These are phyloP conservation scores for Deroptyus accipitrinus DNA, from an alignment of 2,113 vertebrate genomes.

Conservation along the genomic window DNA sequence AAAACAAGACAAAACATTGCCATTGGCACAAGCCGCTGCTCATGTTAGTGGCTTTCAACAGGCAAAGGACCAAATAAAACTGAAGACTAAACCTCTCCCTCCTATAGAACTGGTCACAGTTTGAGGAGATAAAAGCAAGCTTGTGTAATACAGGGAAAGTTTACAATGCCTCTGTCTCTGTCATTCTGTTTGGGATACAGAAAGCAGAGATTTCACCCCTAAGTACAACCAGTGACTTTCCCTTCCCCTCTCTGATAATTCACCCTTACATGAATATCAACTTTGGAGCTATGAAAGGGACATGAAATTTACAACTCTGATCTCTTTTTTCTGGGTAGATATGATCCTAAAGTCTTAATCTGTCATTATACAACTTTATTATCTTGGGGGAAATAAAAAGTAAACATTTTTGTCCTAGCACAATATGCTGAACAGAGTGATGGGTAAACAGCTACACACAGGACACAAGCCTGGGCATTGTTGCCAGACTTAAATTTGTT, in stretches of 20 bases:
- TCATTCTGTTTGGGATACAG: background rate
- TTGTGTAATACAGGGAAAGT: background rate
- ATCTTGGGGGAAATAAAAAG: background rate
- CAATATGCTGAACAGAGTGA: background rate
- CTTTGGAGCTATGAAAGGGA: background rate
- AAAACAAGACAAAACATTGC: slow-evolving; percentile 41
- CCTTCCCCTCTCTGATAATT: background rate
- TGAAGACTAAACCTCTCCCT: background rate
- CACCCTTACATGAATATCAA: background rate
- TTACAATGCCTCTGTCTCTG: background rate
- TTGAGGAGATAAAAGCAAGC: background rate
- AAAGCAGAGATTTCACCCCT: background rate
- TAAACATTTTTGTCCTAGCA: background rate
- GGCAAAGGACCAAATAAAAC: slow-evolving; percentile 27
- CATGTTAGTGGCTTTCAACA: slow-evolving; percentile 10
- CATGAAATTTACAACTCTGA: background rate
- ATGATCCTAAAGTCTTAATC: background rate
- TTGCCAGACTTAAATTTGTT: background rate
- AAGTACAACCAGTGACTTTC: background rate
- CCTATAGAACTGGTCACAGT: background rate
- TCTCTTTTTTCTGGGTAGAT: background rate
- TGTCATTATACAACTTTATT: background rate
- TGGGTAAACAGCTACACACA: background rate
- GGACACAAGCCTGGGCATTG: background rate
- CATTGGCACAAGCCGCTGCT: slow-evolving; percentile 8